A percentile compares a stretch with the other conserved stretches of the same genome.
Evolutionary conservation across 2,888 invertebrate species (phyloP).

Genomic region (Agapostemon virescens): DNA sequence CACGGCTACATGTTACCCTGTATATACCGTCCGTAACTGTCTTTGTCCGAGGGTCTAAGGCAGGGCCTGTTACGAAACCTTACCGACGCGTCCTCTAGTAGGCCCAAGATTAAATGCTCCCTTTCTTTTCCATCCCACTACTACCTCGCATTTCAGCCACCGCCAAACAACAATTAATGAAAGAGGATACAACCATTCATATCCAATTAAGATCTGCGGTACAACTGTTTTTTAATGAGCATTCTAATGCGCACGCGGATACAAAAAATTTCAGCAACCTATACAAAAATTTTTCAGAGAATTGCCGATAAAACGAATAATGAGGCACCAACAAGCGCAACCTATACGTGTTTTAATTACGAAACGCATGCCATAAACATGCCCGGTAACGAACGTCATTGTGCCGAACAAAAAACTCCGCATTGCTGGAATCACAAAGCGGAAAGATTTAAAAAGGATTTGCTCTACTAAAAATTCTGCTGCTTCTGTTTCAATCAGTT

Average conservation of each 20-base stretch:
- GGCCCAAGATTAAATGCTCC: no score
- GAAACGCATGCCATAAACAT: background rate
- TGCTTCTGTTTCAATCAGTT: background rate
- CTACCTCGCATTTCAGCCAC: no score
- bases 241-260: background rate
- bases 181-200: background rate
- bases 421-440: background rate
- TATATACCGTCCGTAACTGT: no score
- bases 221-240: background rate
- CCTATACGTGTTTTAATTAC: background rate
- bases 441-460: background rate
- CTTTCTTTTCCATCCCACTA: no score
- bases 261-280: background rate
- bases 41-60: no score
- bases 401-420: constrained; percentile 1
- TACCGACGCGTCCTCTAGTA: no score
- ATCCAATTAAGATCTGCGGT: background rate
- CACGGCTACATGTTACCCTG: no score
- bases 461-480: background rate
- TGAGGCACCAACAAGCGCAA: background rate
- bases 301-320: background rate
- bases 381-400: constrained; percentile 1
- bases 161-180: background rate
- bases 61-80: no score
- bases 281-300: background rate